Percentiles rank a stretch among this genome's conserved stretches.
Conservation (phyloP, 2,797 vertebrate genomes). For the Ibycter americanus region DNA sequence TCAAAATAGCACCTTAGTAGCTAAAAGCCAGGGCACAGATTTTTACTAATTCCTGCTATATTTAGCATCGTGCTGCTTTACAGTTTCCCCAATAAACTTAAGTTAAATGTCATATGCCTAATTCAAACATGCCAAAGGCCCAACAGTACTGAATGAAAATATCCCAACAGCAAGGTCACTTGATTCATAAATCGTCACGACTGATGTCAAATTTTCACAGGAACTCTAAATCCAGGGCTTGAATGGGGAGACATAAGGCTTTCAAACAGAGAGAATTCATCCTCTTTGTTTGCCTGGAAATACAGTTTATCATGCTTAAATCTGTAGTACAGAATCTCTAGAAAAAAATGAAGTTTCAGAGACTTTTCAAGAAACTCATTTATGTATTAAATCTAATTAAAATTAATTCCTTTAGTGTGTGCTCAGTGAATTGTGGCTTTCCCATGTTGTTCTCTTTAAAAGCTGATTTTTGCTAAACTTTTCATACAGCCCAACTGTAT, state of each 20-base stretch:
- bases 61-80: not conserved
- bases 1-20: not conserved
- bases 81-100: not conserved
- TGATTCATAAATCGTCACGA: not conserved
- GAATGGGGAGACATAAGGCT: not conserved
- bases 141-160: not conserved
- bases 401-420: not conserved
- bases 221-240: not conserved
- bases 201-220: not conserved
- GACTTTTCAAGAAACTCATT: not conserved
- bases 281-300: not conserved
- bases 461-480: not conserved
- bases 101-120: not conserved
- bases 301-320: not conserved
- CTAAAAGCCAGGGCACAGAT: not conserved
- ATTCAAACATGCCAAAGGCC: not conserved
- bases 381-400: not conserved
- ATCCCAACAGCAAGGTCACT: conserved; percentile 15
- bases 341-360: not conserved
- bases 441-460: not conserved
- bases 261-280: not conserved
- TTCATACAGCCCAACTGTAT: not conserved
- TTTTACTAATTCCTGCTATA: conserved; percentile 11
- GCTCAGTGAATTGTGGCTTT: not conserved
- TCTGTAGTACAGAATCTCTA: not conserved